These are phyloP conservation scores for Pachymerium ferrugineum DNA, from an alignment of 2,888 invertebrate genomes.

Conservation along the genomic window DNA sequence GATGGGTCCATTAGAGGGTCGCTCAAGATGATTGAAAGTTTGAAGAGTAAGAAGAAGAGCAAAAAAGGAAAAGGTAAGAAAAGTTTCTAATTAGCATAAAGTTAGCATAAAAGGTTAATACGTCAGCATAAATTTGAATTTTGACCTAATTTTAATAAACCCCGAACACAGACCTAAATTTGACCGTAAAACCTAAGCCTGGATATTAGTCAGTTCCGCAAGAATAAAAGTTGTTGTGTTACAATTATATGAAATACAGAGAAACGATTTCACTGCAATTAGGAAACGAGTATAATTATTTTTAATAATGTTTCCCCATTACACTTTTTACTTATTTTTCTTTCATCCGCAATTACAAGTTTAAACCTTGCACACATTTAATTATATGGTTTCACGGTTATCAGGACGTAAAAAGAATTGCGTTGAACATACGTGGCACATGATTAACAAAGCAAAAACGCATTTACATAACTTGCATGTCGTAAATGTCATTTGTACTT, in stretches of 20 bases:
- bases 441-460: background rate
- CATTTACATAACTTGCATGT: background rate
- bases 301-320: no score
- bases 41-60: conserved; percentile 54
- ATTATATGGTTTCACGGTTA: background rate
- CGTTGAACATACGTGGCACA: background rate
- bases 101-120: background rate
- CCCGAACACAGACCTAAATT: no score
- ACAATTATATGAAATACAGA: no score
- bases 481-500: background rate
- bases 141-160: no score
- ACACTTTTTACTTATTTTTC: background rate
- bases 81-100: background rate
- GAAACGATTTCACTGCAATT: no score
- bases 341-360: background rate
- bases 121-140: background rate
- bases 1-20: conserved; percentile 66
- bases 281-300: no score
- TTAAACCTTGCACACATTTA: background rate
- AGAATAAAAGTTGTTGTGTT: no score
- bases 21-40: conserved; percentile 53
- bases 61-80: conserved; percentile 36
- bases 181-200: no score
- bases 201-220: no score
- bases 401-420: background rate